These are phyloP conservation scores for Plebejus anna DNA, from an alignment of 2,888 invertebrate genomes.

Conservation along the genomic window DNA sequence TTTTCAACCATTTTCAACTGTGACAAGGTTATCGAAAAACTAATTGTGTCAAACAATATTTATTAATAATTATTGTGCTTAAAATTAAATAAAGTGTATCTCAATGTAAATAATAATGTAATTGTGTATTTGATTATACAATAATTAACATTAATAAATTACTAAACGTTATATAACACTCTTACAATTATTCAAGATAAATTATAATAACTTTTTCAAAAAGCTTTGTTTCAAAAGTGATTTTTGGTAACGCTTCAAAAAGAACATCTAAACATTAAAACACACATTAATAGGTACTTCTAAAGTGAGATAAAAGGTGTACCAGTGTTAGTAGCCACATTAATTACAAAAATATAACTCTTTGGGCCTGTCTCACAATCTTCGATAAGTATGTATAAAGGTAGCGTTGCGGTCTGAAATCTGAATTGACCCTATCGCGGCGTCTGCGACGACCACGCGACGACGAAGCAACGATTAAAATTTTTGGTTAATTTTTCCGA, in stretches of 20 bases:
- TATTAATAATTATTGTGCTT: constrained; percentile 7
- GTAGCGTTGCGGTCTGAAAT: too few relatives aligned
- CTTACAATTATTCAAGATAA: not conserved
- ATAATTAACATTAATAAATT: constrained; percentile 17
- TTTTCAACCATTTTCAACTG: not conserved
- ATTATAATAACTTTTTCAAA: not conserved
- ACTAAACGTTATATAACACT: not conserved
- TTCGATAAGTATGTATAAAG: not conserved
- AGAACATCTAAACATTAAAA: not conserved
- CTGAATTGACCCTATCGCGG: too few relatives aligned
- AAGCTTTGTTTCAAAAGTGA: not conserved
- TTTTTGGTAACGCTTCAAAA: constrained; percentile 25
- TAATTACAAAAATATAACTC: constrained; percentile 26
- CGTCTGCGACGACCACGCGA: too few relatives aligned
- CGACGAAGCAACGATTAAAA: not conserved
- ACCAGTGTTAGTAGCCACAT: constrained; percentile 5
- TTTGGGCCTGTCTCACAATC: not conserved
- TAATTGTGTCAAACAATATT: constrained; percentile 17
- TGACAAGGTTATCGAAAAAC: not conserved
- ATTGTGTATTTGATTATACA: constrained; percentile 11
- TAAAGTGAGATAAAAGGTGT: constrained; percentile 1
- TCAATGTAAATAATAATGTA: constrained; percentile 17
- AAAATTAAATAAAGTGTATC: not conserved
- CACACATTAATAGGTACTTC: constrained; percentile 13
- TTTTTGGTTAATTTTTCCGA: not conserved